Percentiles rank a stretch among this genome's conserved stretches.
Evolutionary conservation across 2,113 vertebrate species (phyloP).

Genomic region (Mustelus asterias): DNA sequence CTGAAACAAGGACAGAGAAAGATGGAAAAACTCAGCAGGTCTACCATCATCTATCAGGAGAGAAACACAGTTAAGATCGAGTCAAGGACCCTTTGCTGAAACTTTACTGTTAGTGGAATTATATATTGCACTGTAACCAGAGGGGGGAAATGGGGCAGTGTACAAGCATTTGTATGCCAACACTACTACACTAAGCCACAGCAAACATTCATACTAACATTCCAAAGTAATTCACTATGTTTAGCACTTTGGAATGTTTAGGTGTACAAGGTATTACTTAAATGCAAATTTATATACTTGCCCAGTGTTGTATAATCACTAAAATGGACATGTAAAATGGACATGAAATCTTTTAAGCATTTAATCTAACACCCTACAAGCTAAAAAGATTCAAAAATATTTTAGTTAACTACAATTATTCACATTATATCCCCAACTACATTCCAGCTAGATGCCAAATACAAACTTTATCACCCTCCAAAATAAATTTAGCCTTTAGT

Average conservation of each 20-base stretch:
- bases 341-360: not conserved
- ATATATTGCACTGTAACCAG: not conserved
- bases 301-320: not conserved
- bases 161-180: not conserved
- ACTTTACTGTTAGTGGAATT: not conserved
- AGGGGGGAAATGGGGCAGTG: not conserved
- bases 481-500: not conserved
- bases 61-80: too few relatives aligned
- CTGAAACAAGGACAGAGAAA: too few relatives aligned
- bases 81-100: too few relatives aligned
- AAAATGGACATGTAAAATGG: not conserved
- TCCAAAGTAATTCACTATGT: constrained; percentile 6
- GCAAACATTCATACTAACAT: not conserved
- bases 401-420: not conserved
- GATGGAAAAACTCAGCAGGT: not conserved
- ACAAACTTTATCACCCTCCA: not conserved
- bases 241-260: not conserved
- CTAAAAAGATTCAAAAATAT: not conserved
- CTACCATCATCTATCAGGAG: too few relatives aligned
- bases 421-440: not conserved
- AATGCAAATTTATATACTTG: not conserved
- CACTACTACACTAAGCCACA: not conserved
- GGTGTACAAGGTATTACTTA: not conserved
- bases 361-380: not conserved
- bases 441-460: not conserved